phyloP scores from a whole-genome alignment of 2,113 vertebrate genomes.

The Pardalotus punctatus region DNA sequence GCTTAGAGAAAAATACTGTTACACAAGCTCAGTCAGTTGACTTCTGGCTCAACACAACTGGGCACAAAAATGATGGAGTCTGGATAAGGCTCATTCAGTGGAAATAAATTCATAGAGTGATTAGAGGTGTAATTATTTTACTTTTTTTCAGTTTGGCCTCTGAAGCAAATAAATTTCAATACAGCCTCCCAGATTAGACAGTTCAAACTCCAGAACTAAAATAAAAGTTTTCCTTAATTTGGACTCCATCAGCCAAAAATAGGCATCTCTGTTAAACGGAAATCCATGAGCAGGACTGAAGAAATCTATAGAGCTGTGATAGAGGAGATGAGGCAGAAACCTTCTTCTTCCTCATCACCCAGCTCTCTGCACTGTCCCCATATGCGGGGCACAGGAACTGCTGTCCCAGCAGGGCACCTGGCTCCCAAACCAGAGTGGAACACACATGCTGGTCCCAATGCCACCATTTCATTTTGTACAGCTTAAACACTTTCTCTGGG shows the following conservation, averaged over 20 bases:
- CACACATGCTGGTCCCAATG: not conserved
- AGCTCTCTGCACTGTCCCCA: rapidly evolving
- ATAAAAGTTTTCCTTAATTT: not conserved
- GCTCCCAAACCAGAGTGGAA: not conserved
- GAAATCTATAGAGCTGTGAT: not conserved
- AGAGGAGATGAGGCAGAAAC: not conserved
- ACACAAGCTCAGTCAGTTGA: not conserved
- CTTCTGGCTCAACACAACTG: not conserved
- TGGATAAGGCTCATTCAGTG: not conserved
- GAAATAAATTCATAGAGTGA: not conserved
- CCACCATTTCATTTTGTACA: not conserved
- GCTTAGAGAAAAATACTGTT: not conserved
- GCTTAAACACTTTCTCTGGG: not conserved
- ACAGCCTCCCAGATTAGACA: not conserved
- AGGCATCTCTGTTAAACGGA: not conserved
- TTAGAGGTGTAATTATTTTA: not conserved
- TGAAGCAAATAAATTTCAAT: not conserved
- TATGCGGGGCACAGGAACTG: rapidly evolving
- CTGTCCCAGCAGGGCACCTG: rapidly evolving
- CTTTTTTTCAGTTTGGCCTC: not conserved
- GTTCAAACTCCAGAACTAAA: not conserved
- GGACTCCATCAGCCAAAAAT: not conserved
- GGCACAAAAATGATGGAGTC: not conserved
- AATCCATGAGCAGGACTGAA: not conserved
- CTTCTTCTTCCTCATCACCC: rapidly evolving